These are phyloP conservation scores for Nowickia ferox DNA, from an alignment of 2,888 invertebrate species.

Conservation along the genomic window DNA sequence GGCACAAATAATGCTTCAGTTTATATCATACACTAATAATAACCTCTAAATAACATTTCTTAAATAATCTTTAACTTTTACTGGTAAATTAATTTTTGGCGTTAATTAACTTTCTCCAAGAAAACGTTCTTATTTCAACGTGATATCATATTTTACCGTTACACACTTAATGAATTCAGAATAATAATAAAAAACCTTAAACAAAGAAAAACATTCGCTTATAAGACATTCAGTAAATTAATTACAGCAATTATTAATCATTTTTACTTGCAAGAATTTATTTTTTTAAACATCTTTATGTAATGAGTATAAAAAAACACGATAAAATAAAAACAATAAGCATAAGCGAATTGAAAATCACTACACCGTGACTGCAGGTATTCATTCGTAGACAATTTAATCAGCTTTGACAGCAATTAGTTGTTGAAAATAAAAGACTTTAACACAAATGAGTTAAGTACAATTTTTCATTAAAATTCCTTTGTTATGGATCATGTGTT, in stretches of 20 bases:
- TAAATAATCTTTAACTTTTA: slow-evolving; percentile 18
- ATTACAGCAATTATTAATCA: slow-evolving; percentile 37
- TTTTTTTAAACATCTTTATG: slow-evolving; percentile 5
- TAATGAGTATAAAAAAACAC: neutral
- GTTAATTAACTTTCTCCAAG: slow-evolving; percentile 38
- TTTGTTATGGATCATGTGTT: neutral
- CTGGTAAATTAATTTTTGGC: neutral
- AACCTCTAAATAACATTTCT: slow-evolving; percentile 23
- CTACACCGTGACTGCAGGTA: neutral
- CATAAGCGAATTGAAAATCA: neutral
- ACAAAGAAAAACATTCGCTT: slow-evolving; percentile 37
- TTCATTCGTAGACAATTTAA: too few species aligned
- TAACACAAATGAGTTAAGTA: too few species aligned
- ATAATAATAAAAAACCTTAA: neutral
- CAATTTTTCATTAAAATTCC: too few species aligned
- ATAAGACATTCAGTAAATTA: slow-evolving; percentile 9
- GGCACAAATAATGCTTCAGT: too few species aligned
- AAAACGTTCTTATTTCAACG: slow-evolving; percentile 28
- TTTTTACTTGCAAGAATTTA: slow-evolving; percentile 16
- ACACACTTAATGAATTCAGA: slow-evolving; percentile 5
- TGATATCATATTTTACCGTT: slow-evolving; percentile 45
- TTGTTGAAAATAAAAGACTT: too few species aligned
- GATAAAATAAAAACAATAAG: slow-evolving; percentile 1
- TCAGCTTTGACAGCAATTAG: too few species aligned
- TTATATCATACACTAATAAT: neutral